These are phyloP conservation scores for Drosophila miranda DNA, from an alignment of 1,140 invertebrate genomes.

Conservation along the genomic window DNA sequence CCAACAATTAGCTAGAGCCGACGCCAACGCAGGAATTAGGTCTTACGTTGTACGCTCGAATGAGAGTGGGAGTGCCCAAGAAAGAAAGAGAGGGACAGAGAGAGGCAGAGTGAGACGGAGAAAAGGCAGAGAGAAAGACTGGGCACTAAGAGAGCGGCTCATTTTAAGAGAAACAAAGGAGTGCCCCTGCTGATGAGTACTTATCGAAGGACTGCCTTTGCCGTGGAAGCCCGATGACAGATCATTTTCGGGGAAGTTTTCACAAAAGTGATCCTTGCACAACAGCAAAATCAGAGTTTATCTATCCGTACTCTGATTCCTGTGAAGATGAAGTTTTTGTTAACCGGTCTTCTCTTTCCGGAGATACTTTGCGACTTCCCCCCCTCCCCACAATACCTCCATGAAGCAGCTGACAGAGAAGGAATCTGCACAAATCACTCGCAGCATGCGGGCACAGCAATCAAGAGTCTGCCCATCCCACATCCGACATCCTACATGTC, in stretches of 20 bases:
- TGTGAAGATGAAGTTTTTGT: no score
- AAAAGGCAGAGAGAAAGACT: no score
- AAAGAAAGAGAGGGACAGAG: background rate
- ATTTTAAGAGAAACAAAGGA: background rate
- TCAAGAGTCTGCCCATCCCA: constrained; percentile 58
- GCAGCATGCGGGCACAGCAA: constrained; percentile 49
- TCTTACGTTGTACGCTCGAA: constrained; percentile 34
- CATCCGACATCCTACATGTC: constrained; percentile 61
- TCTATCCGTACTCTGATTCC: no score
- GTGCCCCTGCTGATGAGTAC: no score
- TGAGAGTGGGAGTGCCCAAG: constrained; percentile 24
- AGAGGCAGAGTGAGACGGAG: no score
- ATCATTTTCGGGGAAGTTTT: no score
- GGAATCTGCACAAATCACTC: constrained; percentile 35
- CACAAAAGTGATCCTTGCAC: no score
- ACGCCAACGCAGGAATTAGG: constrained; percentile 38
- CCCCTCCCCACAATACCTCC: constrained; percentile 1
- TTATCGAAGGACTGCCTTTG: no score
- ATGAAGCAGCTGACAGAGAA: constrained; percentile 23
- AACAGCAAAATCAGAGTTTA: no score
- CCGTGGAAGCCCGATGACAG: no score
- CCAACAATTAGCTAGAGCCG: constrained; percentile 39
- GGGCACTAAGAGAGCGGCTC: background rate
- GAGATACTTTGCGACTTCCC: constrained; percentile 9
- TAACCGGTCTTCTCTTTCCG: no score